Conservation (phyloP, 2,113 vertebrate genomes). For the Thunnus maccoyii region DNA sequence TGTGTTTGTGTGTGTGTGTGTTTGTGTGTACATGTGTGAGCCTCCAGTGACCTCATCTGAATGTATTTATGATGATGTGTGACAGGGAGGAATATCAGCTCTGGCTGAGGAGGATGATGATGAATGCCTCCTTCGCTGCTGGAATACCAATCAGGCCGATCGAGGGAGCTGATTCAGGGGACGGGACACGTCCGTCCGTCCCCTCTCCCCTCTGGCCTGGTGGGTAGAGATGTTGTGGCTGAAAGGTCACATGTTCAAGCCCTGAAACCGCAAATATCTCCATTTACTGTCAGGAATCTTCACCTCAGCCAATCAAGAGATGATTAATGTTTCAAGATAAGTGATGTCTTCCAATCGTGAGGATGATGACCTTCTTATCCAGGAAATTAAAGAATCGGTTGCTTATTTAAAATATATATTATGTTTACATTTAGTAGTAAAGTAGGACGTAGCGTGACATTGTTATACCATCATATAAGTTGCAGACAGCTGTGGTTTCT, state of each 20-base stretch:
- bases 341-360: too few species aligned
- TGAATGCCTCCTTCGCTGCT: slow-evolving; percentile 20
- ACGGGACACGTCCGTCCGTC: too few species aligned
- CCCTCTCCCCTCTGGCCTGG: not conserved
- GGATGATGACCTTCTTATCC: too few species aligned
- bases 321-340: too few species aligned
- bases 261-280: not conserved
- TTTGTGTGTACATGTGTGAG: not conserved
- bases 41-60: slow-evolving; percentile 43
- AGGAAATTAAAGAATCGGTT: too few species aligned
- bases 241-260: not conserved
- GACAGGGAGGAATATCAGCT: slow-evolving; percentile 9
- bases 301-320: too few species aligned
- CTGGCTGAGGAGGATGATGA: slow-evolving; percentile 35
- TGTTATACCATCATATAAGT: too few species aligned
- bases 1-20: slow-evolving; percentile 1
- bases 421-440: too few species aligned
- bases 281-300: too few species aligned
- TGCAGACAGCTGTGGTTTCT: too few species aligned
- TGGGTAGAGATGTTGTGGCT: not conserved
- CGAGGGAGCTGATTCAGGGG: slow-evolving; percentile 3
- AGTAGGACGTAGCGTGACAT: too few species aligned
- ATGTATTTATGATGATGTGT: slow-evolving; percentile 38
- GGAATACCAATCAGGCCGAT: slow-evolving; percentile 46
- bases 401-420: too few species aligned